Evolutionary conservation across 2,888 invertebrate genomes (phyloP), one percentile per base, ranked within the genome.

Genomic region (Lamellibrachia satsuma): DNA sequence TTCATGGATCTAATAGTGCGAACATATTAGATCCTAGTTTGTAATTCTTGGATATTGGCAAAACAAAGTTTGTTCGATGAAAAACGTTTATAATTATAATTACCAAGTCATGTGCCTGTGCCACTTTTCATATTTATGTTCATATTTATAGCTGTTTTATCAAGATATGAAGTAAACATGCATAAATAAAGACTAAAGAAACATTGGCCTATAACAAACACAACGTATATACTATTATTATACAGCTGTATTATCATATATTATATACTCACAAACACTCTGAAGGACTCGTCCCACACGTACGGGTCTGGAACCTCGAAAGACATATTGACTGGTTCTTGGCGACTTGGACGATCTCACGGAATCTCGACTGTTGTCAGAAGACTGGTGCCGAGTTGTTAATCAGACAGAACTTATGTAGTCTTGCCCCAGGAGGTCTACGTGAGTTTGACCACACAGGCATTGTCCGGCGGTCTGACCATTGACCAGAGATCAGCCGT

Each of bases 251-350:
- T 75, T 75, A 22, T 75, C 75, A 22, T 22, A 75, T 6, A 75
- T 75, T 6, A 22, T 75, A 11, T 75, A 75, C 22, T 22, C 75
- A 22, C 75, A n/a, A 75, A 75, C 75, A 75, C 75, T 75, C 75
- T 15, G 75, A 75, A 75, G 22, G 75, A 75, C 22, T 75, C 75
- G 75, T 75, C 75, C 75, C 75, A 75, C 75, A 75, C 75, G 75
- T 75, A 75, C 6, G 75, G 11, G 22, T 75, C 22, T 22, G 93
- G 93, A 90, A 93, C 92, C 22, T 92, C 91, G 91, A 92, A 93
- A 52, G 91, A 92, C 93, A 93, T 93, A n/a, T 92, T 90, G n/a
- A 92, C 92, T 90, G 52, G 51, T 92, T 90, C 52, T 92, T 90
- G 39, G 90, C 75, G 57, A 75, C 75, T 22, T 92, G 60, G 90